Base-by-base conservation (phyloP, 92 coral and sea anemone species). In the Parazoanthus atlanticus region DNA sequence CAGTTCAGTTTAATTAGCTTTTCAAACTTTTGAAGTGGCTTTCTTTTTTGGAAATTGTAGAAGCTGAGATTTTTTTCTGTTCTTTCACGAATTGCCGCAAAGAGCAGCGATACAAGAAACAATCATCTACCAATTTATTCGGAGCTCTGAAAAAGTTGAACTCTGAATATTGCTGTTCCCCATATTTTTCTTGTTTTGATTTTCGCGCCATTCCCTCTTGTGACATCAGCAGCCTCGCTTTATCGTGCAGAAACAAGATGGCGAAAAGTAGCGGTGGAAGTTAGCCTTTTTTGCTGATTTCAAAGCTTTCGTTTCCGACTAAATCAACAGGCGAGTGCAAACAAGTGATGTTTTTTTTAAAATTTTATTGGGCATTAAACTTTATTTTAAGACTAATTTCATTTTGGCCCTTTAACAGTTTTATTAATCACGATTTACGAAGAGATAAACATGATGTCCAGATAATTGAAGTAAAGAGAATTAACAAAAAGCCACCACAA, bases 221-320 rank as follows among this genome's bases (percentile, higher is more conserved):
- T 76, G 80, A 76, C 80, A 61, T 76, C 61, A 76, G 28, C 58
- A 76, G 56, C 80, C 80, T 76, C 31, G 54, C 80, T 76, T 76
- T 76, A 76, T 40, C 80, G 80, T 76, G 80, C 80, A 76, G 54
- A 76, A 76, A 76, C 80, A 40, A 76, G 61, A 76, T 76, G 80
- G 61, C 80, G 9, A 49, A 40, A 1, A 76, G 61, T 76, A 76
- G 80, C 61, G 80, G 56, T 76, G 61, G 33, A 76, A 76, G 80
- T 76, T 76, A 76, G 79, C 58, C 80, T 19, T 19, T 64, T 64
- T 64, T 64, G 70, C 70, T 64, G 70, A 64, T 64, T 17, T 23
- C 30, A 65, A 65, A 65, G 71, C 71, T 65, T 65, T 65, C 71
- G 30, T 65, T 65, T 65, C 1, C 29, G 28, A n/a, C 28, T 65